These are phyloP conservation scores for Remorina albescens DNA, from an alignment of 2,797 vertebrate species.

Conservation along the genomic window DNA sequence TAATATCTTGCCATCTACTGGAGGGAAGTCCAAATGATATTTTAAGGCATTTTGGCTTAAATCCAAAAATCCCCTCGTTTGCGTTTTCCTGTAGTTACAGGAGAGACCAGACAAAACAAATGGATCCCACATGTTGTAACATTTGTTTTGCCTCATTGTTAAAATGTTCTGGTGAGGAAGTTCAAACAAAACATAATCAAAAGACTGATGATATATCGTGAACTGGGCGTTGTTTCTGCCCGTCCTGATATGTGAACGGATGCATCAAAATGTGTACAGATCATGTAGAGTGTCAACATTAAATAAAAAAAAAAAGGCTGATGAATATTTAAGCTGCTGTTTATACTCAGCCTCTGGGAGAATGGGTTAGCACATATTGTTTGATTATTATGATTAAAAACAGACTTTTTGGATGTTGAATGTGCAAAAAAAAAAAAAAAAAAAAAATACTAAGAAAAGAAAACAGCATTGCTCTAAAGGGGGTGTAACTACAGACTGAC, in stretches of 20 bases:
- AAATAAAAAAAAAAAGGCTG: too few relatives aligned
- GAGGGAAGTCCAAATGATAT: neutral
- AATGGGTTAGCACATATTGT: too few relatives aligned
- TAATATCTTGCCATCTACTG: constrained; percentile 47
- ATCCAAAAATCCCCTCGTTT: neutral
- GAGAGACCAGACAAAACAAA: constrained; percentile 22
- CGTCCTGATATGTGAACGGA: neutral
- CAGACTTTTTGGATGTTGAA: too few relatives aligned
- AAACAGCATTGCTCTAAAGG: neutral
- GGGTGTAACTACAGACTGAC: neutral
- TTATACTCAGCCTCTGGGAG: too few relatives aligned
- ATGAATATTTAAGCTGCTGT: too few relatives aligned
- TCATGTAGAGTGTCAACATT: neutral
- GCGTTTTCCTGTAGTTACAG: neutral
- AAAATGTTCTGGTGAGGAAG: neutral
- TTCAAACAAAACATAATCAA: constrained; percentile 10
- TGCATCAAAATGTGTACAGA: neutral
- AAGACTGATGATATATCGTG: neutral
- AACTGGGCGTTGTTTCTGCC: too few relatives aligned
- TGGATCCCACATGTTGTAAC: neutral
- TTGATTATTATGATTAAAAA: too few relatives aligned
- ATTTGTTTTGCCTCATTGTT: neutral
- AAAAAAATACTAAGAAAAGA: too few relatives aligned
- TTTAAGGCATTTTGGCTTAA: neutral
- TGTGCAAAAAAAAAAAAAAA: too few relatives aligned